phyloP scores from a whole-genome alignment of 2,797 vertebrate species.

The Hypotaenidia okinawae region DNA sequence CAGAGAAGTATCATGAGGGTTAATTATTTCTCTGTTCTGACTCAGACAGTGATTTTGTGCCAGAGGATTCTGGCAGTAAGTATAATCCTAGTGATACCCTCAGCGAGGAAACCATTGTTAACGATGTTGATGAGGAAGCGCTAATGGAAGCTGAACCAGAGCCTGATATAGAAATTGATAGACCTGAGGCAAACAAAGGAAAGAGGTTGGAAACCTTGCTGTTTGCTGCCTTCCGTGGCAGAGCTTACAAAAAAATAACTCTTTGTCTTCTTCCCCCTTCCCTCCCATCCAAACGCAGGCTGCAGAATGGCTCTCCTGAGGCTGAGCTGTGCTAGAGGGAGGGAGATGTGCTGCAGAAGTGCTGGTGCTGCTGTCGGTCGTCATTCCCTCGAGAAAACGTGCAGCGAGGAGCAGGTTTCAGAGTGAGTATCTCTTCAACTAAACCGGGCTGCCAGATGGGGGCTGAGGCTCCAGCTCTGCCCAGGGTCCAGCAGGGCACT shows the following conservation, averaged over 20 bases:
- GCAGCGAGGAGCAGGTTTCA: slow-evolving; percentile 18
- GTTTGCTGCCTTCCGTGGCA: slow-evolving; percentile 13
- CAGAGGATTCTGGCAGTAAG: slow-evolving; percentile 75
- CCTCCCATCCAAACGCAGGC: background rate
- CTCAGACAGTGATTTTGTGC: slow-evolving; percentile 74
- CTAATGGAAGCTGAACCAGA: slow-evolving; percentile 49
- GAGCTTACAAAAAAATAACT: slow-evolving; percentile 17
- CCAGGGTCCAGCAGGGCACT: background rate
- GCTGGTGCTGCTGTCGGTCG: background rate
- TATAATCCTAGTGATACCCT: slow-evolving; percentile 65
- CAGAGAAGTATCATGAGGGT: slow-evolving; percentile 69
- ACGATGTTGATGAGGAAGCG: slow-evolving; percentile 36
- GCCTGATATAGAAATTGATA: slow-evolving; percentile 42
- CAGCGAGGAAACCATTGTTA: slow-evolving; percentile 64
- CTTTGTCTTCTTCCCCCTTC: background rate
- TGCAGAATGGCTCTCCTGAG: slow-evolving; percentile 44
- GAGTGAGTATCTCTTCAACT: background rate
- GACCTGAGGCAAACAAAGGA: slow-evolving; percentile 53
- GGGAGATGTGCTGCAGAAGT: background rate
- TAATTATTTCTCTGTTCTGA: slow-evolving; percentile 77
- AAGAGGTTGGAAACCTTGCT: slow-evolving; percentile 32
- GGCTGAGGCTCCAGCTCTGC: background rate
- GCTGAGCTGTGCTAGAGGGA: slow-evolving; percentile 10
- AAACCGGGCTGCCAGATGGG: background rate
- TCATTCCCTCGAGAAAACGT: background rate